Conservation (phyloP, 1,140 invertebrate genomes). For the Ceratosolen fusciceps region DNA sequence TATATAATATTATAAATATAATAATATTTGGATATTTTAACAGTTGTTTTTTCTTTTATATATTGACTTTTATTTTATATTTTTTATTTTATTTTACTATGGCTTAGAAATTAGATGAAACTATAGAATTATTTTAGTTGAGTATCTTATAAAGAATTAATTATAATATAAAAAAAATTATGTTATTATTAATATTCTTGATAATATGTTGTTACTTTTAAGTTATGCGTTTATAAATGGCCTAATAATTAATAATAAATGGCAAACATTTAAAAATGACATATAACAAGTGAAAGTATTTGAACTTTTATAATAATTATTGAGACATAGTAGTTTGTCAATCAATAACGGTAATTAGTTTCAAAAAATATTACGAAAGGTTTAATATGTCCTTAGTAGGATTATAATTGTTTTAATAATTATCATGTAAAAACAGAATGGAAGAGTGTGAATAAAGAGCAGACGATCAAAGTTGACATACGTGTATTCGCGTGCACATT, state of each 20-base stretch:
- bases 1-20: too few relatives aligned
- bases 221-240: neutral
- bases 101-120: too few relatives aligned
- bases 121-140: neutral
- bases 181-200: too few relatives aligned
- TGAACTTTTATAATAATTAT: neutral
- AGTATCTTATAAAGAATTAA: neutral
- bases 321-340: neutral
- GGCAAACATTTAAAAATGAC: neutral
- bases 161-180: neutral
- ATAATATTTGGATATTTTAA: too few relatives aligned
- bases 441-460: slow-evolving; percentile 25
- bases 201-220: neutral
- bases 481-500: neutral
- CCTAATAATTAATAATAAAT: neutral
- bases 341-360: neutral
- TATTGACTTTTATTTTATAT: too few relatives aligned
- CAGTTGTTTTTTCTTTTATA: too few relatives aligned
- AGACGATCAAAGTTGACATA: slow-evolving; percentile 14
- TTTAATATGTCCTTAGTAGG: neutral
- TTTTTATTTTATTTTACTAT: too few relatives aligned
- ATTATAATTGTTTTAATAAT: neutral
- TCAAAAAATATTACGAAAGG: neutral
- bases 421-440: neutral
- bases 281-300: neutral